Evolutionary conservation across 2,113 vertebrate species (phyloP).

Genomic region (Oreochromis aureus): DNA sequence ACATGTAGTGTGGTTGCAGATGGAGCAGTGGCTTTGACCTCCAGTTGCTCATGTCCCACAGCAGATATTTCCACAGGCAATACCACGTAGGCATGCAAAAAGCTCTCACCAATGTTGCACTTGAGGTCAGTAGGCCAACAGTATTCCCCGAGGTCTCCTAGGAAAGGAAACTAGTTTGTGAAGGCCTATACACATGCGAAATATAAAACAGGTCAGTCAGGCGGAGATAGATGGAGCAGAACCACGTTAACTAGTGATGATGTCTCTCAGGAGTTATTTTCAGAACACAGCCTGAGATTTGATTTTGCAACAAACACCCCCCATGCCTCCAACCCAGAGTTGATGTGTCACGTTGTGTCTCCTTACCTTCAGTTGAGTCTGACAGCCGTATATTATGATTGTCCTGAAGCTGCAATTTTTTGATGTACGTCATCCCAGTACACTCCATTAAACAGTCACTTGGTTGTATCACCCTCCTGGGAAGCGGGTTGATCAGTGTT

Average conservation of each 20-base stretch:
- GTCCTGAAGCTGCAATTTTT: conserved; percentile 44
- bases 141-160: conserved; percentile 59
- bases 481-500: neutral
- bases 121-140: conserved; percentile 62
- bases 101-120: conserved; percentile 55
- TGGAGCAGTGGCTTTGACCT: conserved; percentile 17
- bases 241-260: neutral
- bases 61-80: conserved; percentile 47
- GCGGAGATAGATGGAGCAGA: neutral
- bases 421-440: conserved; percentile 51
- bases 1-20: neutral
- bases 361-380: conserved; percentile 64
- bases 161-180: neutral
- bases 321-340: neutral
- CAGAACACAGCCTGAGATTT: neutral
- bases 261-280: neutral
- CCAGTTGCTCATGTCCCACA: neutral
- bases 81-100: conserved; percentile 55
- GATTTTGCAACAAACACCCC: neutral
- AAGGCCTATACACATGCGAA: neutral
- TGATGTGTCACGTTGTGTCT: neutral
- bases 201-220: neutral
- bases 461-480: neutral
- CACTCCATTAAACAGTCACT: conserved; percentile 65
- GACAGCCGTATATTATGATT: conserved; percentile 51